A percentile compares a stretch with the other conserved stretches of the same genome.
Evolutionary conservation across 2,888 invertebrate species (phyloP).

Genomic region (Oligia fasciuncula): DNA sequence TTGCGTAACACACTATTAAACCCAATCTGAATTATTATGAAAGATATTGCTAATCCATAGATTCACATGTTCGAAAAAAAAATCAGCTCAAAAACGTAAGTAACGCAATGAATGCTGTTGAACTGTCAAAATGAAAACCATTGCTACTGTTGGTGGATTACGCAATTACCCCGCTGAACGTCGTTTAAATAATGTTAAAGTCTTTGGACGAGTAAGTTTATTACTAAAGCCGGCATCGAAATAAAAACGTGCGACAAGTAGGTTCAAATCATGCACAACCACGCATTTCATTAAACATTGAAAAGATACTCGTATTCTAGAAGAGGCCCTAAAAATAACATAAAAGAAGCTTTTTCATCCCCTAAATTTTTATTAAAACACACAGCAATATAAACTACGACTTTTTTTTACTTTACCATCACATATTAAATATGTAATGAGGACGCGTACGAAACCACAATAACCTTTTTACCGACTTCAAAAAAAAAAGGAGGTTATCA

Average conservation of each 20-base stretch:
- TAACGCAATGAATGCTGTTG: too few relatives aligned
- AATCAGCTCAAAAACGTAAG: too few relatives aligned
- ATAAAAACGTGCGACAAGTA: conserved; percentile 24
- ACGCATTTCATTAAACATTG: conserved; percentile 47
- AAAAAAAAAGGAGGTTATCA: too few relatives aligned
- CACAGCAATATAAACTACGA: conserved; percentile 41
- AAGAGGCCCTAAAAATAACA: conserved; percentile 37
- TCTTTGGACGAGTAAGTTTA: conserved; percentile 12
- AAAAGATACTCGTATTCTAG: conserved; percentile 34
- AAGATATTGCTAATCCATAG: too few relatives aligned
- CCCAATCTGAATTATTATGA: too few relatives aligned
- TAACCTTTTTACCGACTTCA: too few relatives aligned
- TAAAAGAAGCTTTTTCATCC: conserved; percentile 39
- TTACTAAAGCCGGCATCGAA: neutral
- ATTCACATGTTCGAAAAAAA: too few relatives aligned
- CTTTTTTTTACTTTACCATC: conserved; percentile 38
- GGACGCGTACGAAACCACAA: conserved; percentile 15
- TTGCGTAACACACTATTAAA: too few relatives aligned
- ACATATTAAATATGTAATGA: conserved; percentile 41
- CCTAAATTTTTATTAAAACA: conserved; percentile 48
- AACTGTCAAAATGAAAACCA: neutral
- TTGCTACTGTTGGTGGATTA: neutral
- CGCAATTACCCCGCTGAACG: neutral
- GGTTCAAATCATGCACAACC: conserved; percentile 46
- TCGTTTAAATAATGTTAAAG: conserved; percentile 1